Conservation (phyloP, 2,888 invertebrate genomes). For the Netelia inedita region DNA sequence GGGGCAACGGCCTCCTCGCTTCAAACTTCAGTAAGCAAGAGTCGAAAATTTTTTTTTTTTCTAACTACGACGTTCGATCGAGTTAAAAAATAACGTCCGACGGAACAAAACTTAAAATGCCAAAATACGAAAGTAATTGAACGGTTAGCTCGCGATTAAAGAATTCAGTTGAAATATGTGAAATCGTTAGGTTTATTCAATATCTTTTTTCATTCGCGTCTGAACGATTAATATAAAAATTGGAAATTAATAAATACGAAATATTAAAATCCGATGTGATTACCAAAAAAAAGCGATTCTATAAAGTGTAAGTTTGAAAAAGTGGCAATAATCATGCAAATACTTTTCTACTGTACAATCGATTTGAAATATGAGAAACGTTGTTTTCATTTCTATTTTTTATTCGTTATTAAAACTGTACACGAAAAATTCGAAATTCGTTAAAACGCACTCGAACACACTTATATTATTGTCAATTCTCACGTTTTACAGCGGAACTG, state of each 20-base stretch:
- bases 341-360: background rate
- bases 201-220: background rate
- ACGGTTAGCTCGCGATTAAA: too few species aligned
- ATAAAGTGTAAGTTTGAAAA: background rate
- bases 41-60: conserved; percentile 20
- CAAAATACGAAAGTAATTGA: too few species aligned
- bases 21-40: conserved; percentile 82
- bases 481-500: conserved; percentile 76
- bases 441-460: background rate
- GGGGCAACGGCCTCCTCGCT: conserved; percentile 79
- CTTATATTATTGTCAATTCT: too few species aligned
- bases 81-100: background rate
- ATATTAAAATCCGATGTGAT: too few species aligned
- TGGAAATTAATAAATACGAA: too few species aligned
- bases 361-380: too few species aligned
- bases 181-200: too few species aligned
- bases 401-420: background rate
- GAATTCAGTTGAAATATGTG: too few species aligned
- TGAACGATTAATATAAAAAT: conserved; percentile 3
- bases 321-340: background rate
- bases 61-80: background rate
- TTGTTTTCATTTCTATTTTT: conserved; percentile 6
- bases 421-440: too few species aligned
- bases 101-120: conserved; percentile 1
- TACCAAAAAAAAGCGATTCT: conserved; percentile 5